Percentiles rank a stretch among this genome's conserved stretches.
Evolutionary conservation across 2,888 invertebrate species (phyloP).

Genomic region (Leucophenga maculata): DNA sequence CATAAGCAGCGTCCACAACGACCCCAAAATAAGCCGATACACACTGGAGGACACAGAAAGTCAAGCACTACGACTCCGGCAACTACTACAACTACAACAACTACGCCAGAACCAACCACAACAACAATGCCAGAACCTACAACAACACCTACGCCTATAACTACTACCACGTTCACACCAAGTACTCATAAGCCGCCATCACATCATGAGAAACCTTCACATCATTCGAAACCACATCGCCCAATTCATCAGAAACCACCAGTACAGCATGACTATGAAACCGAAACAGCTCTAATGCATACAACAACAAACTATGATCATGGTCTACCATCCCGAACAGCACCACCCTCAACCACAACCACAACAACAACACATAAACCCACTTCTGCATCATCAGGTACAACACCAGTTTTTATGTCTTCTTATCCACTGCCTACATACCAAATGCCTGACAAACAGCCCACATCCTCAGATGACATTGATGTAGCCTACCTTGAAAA

Average conservation of each 20-base stretch:
- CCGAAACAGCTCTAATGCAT: background rate
- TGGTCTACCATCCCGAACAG: constrained; percentile 28
- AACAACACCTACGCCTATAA: constrained; percentile 10
- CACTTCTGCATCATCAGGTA: constrained; percentile 35
- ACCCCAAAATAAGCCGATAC: constrained; percentile 16
- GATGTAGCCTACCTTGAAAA: constrained; percentile 46
- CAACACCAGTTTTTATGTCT: constrained; percentile 39
- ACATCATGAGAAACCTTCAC: constrained; percentile 44
- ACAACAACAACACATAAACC: constrained; percentile 35
- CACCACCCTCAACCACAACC: constrained; percentile 11
- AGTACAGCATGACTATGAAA: constrained; percentile 7
- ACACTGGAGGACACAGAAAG: background rate
- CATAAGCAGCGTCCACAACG: constrained; percentile 31
- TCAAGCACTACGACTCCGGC: constrained; percentile 16
- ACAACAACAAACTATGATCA: constrained; percentile 43
- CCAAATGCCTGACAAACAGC: constrained; percentile 35
- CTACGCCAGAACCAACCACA: constrained; percentile 31
- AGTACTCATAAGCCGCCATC: constrained; percentile 24
- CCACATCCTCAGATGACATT: constrained; percentile 29
- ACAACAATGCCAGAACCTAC: constrained; percentile 44
- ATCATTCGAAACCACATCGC: constrained; percentile 36
- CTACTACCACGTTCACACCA: background rate
- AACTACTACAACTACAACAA: constrained; percentile 21
- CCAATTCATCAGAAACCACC: constrained; percentile 33
- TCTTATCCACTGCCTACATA: constrained; percentile 61